Percentiles rank a stretch among this genome's conserved stretches.
These are phyloP conservation scores for Achroia grisella DNA, from an alignment of 1,140 invertebrate species.

Conservation along the genomic window DNA sequence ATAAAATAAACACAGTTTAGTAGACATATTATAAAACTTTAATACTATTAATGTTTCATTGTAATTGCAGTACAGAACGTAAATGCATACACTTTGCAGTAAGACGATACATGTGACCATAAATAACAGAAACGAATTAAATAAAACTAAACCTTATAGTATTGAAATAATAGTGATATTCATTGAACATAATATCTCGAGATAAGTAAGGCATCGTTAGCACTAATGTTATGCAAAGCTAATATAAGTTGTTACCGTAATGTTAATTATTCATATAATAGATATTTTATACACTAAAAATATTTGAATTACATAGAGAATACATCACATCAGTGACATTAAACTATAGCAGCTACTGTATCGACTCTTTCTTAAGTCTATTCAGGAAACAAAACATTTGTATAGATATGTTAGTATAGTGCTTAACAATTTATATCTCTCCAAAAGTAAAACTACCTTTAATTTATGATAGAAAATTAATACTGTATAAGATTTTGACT, in stretches of 20 bases:
- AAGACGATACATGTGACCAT: conserved; percentile 30
- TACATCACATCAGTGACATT: too few species aligned
- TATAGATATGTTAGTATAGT: too few species aligned
- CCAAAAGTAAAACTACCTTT: too few species aligned
- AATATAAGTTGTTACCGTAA: not conserved
- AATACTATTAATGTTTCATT: conserved; percentile 58
- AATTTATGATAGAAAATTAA: too few species aligned
- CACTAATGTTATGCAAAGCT: conserved; percentile 8
- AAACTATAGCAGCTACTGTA: too few species aligned
- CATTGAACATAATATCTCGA: conserved; percentile 6
- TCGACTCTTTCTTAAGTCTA: too few species aligned
- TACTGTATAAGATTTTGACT: too few species aligned
- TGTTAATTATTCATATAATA: conserved; percentile 1
- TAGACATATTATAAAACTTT: conserved; percentile 42
- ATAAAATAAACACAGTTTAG: conserved; percentile 3
- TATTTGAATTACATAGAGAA: not conserved
- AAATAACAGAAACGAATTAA: conserved; percentile 29
- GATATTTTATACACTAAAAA: not conserved
- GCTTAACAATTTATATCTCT: too few species aligned
- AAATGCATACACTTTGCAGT: conserved; percentile 37
- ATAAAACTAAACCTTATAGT: conserved; percentile 16
- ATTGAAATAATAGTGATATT: conserved; percentile 9
- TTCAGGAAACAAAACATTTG: too few species aligned
- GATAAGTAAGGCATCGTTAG: conserved; percentile 13
- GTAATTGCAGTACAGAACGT: conserved; percentile 40